These are phyloP conservation scores for Pipa parva DNA, from an alignment of 2,113 vertebrate genomes.

Conservation along the genomic window DNA sequence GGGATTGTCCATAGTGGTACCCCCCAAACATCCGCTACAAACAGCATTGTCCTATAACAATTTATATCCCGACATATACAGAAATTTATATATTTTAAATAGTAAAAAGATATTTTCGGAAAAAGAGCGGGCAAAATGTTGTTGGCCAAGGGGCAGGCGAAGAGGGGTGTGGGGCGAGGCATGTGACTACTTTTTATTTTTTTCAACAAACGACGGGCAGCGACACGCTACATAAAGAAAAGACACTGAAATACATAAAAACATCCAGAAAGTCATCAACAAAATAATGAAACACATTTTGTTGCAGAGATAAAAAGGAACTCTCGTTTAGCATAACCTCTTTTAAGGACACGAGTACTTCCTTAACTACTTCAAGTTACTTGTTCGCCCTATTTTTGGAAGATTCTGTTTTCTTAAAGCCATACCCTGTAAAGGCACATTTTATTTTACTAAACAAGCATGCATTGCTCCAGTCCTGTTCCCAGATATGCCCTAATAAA, in stretches of 20 bases:
- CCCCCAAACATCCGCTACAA: too few species aligned
- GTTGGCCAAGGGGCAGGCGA: slow-evolving; percentile 23
- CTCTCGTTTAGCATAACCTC: background rate
- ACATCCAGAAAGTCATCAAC: background rate
- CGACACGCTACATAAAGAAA: background rate
- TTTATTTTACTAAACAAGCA: background rate
- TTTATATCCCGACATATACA: background rate
- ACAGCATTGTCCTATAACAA: background rate
- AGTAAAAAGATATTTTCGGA: background rate
- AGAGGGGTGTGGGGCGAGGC: slow-evolving; percentile 5
- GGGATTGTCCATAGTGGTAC: too few species aligned
- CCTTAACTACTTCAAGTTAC: slow-evolving; percentile 2
- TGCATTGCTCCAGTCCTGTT: background rate
- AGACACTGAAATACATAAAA: background rate
- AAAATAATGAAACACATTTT: background rate
- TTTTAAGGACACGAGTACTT: slow-evolving; percentile 3
- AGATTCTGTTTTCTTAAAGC: too few species aligned
- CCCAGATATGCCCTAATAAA: background rate
- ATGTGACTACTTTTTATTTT: slow-evolving; percentile 28
- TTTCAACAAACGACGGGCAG: slow-evolving; percentile 9
- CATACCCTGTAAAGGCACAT: too few species aligned
- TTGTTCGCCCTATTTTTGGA: background rate
- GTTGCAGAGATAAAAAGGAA: background rate
- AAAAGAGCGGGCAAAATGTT: slow-evolving; percentile 36
- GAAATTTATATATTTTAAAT: background rate